phyloP scores from a whole-genome alignment of 2,113 vertebrate genomes.

The Pipa parva region DNA sequence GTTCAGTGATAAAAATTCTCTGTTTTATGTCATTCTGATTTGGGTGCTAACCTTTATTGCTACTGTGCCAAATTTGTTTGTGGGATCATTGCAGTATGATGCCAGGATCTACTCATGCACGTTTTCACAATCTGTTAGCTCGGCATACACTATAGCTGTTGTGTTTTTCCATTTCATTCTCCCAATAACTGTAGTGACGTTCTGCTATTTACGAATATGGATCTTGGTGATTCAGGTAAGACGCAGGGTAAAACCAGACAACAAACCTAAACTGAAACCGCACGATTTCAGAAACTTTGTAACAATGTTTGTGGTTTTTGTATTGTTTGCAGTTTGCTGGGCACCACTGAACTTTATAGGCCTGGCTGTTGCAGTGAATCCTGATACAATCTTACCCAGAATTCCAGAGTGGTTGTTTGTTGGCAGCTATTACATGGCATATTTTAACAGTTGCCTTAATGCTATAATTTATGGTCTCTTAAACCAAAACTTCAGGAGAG shows the following conservation, averaged over 20 bases:
- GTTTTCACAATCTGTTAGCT: slow-evolving; percentile 86
- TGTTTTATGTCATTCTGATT: slow-evolving; percentile 85
- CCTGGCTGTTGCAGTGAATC: slow-evolving; percentile 82
- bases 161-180: slow-evolving; percentile 94
- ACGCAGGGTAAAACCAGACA: slow-evolving; percentile 81
- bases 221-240: slow-evolving; percentile 88
- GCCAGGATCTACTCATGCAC: slow-evolving; percentile 90
- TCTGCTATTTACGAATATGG: slow-evolving; percentile 96
- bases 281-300: slow-evolving; percentile 91
- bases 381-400: slow-evolving; percentile 67
- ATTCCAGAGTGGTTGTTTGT: slow-evolving; percentile 96
- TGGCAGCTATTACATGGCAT: slow-evolving; percentile 94
- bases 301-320: slow-evolving; percentile 96
- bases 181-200: slow-evolving; percentile 86
- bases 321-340: slow-evolving; percentile 96
- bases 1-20: slow-evolving; percentile 83
- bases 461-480: slow-evolving; percentile 92
- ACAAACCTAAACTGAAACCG: slow-evolving; percentile 77
- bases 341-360: slow-evolving; percentile 92
- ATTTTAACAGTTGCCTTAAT: slow-evolving; percentile 99
- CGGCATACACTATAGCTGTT: slow-evolving; percentile 84
- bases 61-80: slow-evolving; percentile 84
- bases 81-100: slow-evolving; percentile 87
- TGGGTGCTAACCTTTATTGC: slow-evolving; percentile 85
- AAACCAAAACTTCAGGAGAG: slow-evolving; percentile 93